Evolutionary conservation across 2,113 vertebrate species (phyloP), one percentile per base, ranked within the genome.

Genomic region (Takifugu bimaculatus): DNA sequence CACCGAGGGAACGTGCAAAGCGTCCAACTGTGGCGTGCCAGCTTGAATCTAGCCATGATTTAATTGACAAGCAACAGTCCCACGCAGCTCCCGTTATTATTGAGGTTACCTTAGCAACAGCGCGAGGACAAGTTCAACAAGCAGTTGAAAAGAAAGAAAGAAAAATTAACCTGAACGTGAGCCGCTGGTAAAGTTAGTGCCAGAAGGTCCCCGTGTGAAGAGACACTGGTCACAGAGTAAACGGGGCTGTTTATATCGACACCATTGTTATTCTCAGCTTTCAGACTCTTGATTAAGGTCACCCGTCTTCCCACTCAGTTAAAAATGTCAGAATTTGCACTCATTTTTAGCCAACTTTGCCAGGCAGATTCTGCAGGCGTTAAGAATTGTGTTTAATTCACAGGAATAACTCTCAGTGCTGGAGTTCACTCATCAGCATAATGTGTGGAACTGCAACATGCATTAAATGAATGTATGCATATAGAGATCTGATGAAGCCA

Each of bases 61-160:
- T 89, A 85, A 89, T 85, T 88, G 65, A 85, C 77, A 86, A 72
- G 64, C 57, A 69, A 77, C 74, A 80, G 57, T 63, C 54, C 54
- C 29, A 68, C 35, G 53, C 63, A 68, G 77, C 60, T 72, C 55
- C 63, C 54, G 10, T 64, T 88, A 66, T 85, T 80, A 79, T 78
- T 72, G 72, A 80, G 4, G 86, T 88, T 89, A 77, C 86, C 85
- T 73, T 89, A 84, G 89, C 88, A 90, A 91, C 88, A 77, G 85
- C 81, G 75, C 81, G 82, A 84, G 80, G 84, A 83, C 75, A 70
- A 84, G 60, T 64, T 81, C 39, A 80, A 80, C 84, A 85, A 77
- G 72, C 11, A 39, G 7, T 39, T 39, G 11, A 57, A 67, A 12
- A n/a, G 12, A 0, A 14, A 3, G 1, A 48, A 48, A 4, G 6